Percentiles rank a stretch among this genome's conserved stretches.
Conservation (phyloP, 2,888 invertebrate species). For the Agriopis aurantiaria region DNA sequence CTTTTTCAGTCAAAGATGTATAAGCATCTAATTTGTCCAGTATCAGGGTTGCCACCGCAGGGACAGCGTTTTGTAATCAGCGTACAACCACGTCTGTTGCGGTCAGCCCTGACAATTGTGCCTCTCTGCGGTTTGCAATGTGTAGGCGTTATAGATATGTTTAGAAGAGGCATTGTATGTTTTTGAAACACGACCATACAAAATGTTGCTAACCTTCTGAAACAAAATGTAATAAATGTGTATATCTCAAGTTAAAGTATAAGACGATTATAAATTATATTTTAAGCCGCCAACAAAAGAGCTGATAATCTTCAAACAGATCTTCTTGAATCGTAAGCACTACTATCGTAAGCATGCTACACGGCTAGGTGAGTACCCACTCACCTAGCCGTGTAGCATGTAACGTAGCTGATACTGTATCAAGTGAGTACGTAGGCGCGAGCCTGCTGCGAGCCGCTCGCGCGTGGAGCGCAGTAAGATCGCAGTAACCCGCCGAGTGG, state of each 20-base stretch:
- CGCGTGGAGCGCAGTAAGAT: too few species aligned
- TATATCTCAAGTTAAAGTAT: not conserved
- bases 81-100: conserved; percentile 18
- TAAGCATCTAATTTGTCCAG: conserved; percentile 5
- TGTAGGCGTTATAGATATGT: conserved; percentile 9
- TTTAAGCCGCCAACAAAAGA: not conserved
- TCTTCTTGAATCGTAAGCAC: too few species aligned
- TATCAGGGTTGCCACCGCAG: conserved; percentile 28
- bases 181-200: not conserved
- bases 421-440: too few species aligned
- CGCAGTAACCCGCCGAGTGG: too few species aligned
- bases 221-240: conserved; percentile 3
- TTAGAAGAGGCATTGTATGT: conserved; percentile 3
- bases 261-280: not conserved
- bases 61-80: conserved; percentile 25
- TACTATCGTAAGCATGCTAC: too few species aligned
- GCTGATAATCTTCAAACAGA: too few species aligned
- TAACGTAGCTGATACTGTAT: too few species aligned
- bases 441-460: too few species aligned
- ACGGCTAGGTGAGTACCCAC: too few species aligned
- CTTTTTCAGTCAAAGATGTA: too few species aligned
- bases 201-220: not conserved
- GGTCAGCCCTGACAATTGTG: conserved; percentile 29
- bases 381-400: too few species aligned
- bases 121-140: conserved; percentile 16